These are phyloP conservation scores for Listronotus bonariensis DNA, from an alignment of 1,140 invertebrate species.

Conservation along the genomic window DNA sequence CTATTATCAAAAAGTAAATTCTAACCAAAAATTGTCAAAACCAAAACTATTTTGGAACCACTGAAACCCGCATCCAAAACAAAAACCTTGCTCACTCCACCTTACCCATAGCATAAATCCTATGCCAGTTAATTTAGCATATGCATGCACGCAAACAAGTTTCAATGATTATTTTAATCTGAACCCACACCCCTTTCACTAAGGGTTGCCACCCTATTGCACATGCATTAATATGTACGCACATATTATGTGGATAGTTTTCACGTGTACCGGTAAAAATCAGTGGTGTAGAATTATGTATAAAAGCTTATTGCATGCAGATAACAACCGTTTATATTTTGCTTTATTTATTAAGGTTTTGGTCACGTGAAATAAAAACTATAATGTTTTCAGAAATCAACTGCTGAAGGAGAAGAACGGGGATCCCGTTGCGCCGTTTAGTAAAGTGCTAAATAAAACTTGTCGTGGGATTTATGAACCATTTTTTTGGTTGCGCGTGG, in stretches of 20 bases:
- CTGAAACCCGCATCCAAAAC: background rate
- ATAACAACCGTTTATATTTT: too few relatives aligned
- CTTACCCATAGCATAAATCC: conserved; percentile 30
- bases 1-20: too few relatives aligned
- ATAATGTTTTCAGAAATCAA: too few relatives aligned
- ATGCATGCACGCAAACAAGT: conserved; percentile 41
- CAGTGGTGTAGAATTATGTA: conserved; percentile 5
- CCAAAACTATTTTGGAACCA: conserved; percentile 2
- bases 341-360: too few relatives aligned
- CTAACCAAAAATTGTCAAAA: background rate
- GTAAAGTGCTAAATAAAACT: too few relatives aligned
- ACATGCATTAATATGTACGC: conserved; percentile 29
- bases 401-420: too few relatives aligned
- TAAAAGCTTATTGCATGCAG: too few relatives aligned
- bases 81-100: conserved; percentile 19
- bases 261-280: conserved; percentile 17
- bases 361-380: too few relatives aligned
- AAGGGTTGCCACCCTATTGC: conserved; percentile 30
- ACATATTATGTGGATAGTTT: conserved; percentile 18
- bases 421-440: too few relatives aligned
- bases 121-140: conserved; percentile 35
- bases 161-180: conserved; percentile 38
- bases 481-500: too few relatives aligned
- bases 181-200: conserved; percentile 34
- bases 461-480: too few relatives aligned